phyloP scores from a whole-genome alignment of 1,140 invertebrate species.

The Latrodectus geometricus region DNA sequence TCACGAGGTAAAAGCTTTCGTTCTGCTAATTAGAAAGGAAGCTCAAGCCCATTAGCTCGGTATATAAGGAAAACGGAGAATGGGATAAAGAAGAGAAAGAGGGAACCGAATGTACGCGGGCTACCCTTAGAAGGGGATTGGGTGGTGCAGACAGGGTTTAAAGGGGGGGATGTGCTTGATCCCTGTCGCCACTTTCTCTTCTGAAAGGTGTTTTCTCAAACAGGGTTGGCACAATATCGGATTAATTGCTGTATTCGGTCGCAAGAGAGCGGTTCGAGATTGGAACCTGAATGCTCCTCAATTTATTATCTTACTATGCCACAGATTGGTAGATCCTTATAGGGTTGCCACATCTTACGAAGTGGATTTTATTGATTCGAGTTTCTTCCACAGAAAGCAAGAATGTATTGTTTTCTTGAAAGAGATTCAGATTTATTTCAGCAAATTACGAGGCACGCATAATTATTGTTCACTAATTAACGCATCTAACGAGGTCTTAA shows the following conservation, averaged over 20 bases:
- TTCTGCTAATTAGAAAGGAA: conserved; percentile 52
- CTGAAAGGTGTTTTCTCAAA: conserved; percentile 48
- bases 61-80: not conserved
- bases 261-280: not conserved
- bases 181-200: conserved; percentile 31
- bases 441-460: too few species aligned
- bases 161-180: conserved; percentile 21
- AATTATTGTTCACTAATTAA: too few species aligned
- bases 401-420: not conserved
- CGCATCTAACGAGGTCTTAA: too few species aligned
- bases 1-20: conserved; percentile 60
- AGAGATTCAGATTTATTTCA: too few species aligned
- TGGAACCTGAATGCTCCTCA: not conserved
- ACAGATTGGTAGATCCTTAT: not conserved
- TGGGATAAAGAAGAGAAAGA: too few species aligned
- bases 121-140: not conserved
- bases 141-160: not conserved
- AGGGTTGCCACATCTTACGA: not conserved
- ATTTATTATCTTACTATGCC: not conserved
- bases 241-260: conserved; percentile 52
- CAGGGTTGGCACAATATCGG: conserved; percentile 47
- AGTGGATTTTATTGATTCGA: not conserved
- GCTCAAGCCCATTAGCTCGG: conserved; percentile 31
- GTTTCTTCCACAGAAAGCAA: not conserved
- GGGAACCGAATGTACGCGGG: too few species aligned